Evolutionary conservation across 2,797 vertebrate genomes (phyloP).

Genomic region (Thalassophryne amazonica): DNA sequence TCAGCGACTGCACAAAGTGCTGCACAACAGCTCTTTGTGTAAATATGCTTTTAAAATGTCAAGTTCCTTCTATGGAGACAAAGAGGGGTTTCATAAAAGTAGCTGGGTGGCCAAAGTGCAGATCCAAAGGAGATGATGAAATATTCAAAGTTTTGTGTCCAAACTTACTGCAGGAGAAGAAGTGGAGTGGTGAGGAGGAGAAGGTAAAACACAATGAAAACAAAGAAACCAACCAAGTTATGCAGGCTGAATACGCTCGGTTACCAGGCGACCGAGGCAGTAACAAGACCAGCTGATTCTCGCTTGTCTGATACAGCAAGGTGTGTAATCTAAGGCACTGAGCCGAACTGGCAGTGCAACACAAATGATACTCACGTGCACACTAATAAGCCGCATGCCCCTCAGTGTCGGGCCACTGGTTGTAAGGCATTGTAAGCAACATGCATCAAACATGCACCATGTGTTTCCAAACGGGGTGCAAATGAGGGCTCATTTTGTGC

Average conservation of each 20-base stretch:
- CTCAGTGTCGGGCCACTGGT: background rate
- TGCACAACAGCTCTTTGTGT: constrained; percentile 38
- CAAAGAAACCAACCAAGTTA: constrained; percentile 18
- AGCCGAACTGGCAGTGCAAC: constrained; percentile 2
- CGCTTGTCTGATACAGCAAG: constrained; percentile 34
- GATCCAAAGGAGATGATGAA: constrained; percentile 63
- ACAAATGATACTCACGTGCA: constrained; percentile 12
- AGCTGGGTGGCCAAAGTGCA: constrained; percentile 36
- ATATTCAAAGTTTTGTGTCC: constrained; percentile 72
- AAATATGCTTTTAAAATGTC: constrained; percentile 60
- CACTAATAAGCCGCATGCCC: constrained; percentile 1
- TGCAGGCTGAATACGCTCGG: constrained; percentile 34
- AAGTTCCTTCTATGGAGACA: constrained; percentile 50
- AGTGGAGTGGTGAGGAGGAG: constrained; percentile 19
- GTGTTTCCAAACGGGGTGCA: background rate
- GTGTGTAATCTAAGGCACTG: constrained; percentile 31
- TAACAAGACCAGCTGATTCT: constrained; percentile 50
- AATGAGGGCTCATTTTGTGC: constrained; percentile 18
- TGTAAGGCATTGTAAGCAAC: constrained; percentile 15
- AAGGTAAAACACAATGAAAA: constrained; percentile 14
- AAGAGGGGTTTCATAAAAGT: constrained; percentile 55
- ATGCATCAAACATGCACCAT: constrained; percentile 14
- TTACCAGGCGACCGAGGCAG: constrained; percentile 17
- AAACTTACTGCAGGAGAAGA: constrained; percentile 54
- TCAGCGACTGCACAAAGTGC: constrained; percentile 30